A percentile compares a stretch with the other conserved stretches of the same genome.
These are phyloP conservation scores for Acromyrmex heyeri DNA, from an alignment of 1,140 invertebrate genomes.

Conservation along the genomic window DNA sequence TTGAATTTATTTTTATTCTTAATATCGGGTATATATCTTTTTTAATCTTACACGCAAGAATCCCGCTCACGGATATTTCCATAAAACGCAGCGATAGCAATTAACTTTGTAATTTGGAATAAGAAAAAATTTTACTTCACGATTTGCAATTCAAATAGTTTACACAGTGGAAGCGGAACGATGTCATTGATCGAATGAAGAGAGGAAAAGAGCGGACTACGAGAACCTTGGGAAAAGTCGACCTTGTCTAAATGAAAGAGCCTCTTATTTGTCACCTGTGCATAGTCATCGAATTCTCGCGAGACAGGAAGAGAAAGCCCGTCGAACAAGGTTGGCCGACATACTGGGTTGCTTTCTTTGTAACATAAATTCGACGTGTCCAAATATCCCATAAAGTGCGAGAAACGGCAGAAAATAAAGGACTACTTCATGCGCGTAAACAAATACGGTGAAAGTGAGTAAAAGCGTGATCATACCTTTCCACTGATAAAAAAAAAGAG, in stretches of 20 bases:
- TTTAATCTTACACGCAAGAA: not conserved
- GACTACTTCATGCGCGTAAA: not conserved
- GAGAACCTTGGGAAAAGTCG: constrained; percentile 39
- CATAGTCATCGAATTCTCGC: constrained; percentile 14
- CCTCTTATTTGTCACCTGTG: constrained; percentile 11
- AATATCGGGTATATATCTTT: not conserved
- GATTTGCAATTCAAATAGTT: constrained; percentile 38
- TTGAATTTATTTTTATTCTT: not conserved
- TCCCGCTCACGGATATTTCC: not conserved
- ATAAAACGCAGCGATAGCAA: not conserved
- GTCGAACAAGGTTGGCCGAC: constrained; percentile 63
- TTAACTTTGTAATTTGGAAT: not conserved
- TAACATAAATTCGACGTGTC: constrained; percentile 49
- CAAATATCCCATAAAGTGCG: constrained; percentile 16
- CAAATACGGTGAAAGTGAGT: constrained; percentile 61
- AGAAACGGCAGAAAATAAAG: not conserved
- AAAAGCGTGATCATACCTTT: not conserved
- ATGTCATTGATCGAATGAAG: not conserved
- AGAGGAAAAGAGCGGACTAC: not conserved
- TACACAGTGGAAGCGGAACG: not conserved
- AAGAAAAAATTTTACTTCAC: not conserved
- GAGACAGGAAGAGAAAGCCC: constrained; percentile 60
- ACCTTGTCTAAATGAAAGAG: constrained; percentile 16
- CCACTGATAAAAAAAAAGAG: not conserved
- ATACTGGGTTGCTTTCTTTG: constrained; percentile 47